phyloP scores from a whole-genome alignment of 2,888 invertebrate species.

The Troides oblongomaculatus region DNA sequence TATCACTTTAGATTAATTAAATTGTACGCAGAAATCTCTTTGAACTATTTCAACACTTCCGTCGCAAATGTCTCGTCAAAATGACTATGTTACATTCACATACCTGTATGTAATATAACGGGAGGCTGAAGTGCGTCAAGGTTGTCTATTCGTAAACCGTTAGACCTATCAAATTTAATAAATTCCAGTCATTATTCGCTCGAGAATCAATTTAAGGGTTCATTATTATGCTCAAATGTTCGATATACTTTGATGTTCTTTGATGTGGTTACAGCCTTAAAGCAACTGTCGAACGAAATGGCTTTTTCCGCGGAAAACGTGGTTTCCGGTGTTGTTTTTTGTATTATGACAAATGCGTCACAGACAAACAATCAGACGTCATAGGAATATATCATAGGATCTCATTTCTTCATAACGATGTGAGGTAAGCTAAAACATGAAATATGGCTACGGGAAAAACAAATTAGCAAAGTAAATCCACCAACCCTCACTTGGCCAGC shows the following conservation, averaged over 20 bases:
- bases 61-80: not conserved
- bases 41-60: not conserved
- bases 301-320: not conserved
- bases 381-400: too few relatives aligned
- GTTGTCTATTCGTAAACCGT: not conserved
- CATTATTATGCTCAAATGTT: not conserved
- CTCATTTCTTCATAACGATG: too few relatives aligned
- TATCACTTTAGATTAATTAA: not conserved
- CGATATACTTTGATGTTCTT: conserved; percentile 4
- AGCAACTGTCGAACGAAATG: conserved; percentile 1
- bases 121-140: not conserved
- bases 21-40: not conserved
- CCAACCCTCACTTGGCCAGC: too few relatives aligned
- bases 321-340: not conserved
- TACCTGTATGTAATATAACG: not conserved
- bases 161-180: conserved; percentile 11
- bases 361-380: too few relatives aligned
- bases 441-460: too few relatives aligned
- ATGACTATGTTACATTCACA: not conserved
- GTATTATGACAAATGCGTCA: not conserved
- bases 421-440: too few relatives aligned
- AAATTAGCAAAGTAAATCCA: too few relatives aligned
- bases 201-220: not conserved
- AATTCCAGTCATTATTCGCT: conserved; percentile 4
- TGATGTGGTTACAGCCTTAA: conserved; percentile 1